phyloP scores from a whole-genome alignment of 1,140 invertebrate species.

The Bombus superbus region DNA sequence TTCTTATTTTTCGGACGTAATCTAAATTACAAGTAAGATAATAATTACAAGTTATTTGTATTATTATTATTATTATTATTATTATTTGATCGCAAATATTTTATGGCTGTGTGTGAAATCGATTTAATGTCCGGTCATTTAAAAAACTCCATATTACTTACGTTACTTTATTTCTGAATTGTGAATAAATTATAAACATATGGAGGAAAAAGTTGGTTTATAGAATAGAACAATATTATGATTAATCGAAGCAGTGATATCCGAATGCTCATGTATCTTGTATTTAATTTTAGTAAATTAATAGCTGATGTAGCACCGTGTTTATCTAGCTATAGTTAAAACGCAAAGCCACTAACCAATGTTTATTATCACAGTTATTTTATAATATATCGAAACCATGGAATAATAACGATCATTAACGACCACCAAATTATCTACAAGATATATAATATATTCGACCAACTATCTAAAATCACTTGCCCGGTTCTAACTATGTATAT shows the following conservation, averaged over 20 bases:
- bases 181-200: too few relatives aligned
- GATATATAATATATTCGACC: neutral
- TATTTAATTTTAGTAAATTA: neutral
- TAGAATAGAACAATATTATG: neutral
- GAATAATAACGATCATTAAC: neutral
- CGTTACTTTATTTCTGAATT: too few relatives aligned
- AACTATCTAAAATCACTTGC: neutral
- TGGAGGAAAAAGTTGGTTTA: neutral
- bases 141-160: too few relatives aligned
- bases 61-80: too few relatives aligned
- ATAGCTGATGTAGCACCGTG: neutral
- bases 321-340: neutral
- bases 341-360: neutral
- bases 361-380: neutral
- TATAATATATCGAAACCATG: neutral
- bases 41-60: too few relatives aligned
- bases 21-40: too few relatives aligned
- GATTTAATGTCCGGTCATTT: too few relatives aligned
- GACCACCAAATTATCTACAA: neutral
- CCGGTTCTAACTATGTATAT: neutral
- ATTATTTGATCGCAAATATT: too few relatives aligned
- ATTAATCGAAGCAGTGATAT: neutral
- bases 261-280: neutral
- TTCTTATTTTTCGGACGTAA: too few relatives aligned
- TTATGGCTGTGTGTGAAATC: too few relatives aligned